Evolutionary conservation across 1,140 invertebrate genomes (phyloP).

Genomic region (Micrasema minimum): DNA sequence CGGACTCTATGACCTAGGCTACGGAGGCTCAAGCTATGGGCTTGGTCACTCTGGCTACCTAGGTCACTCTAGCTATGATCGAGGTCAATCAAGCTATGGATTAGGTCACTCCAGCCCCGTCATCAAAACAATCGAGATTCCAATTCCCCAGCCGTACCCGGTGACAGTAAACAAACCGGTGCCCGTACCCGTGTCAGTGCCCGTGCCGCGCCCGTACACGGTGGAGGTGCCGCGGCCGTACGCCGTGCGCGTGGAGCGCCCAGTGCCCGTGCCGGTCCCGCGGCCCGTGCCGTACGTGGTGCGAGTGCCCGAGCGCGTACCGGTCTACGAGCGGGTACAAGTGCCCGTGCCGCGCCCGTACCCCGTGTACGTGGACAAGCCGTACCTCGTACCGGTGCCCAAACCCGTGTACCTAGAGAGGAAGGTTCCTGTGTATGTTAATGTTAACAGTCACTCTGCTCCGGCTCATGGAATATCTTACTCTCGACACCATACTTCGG

Average conservation of each 20-base stretch:
- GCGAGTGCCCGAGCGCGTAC: constrained; percentile 67
- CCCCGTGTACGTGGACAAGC: constrained; percentile 57
- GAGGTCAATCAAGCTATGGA: neutral
- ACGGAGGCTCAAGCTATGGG: constrained; percentile 26
- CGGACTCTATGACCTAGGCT: constrained; percentile 45
- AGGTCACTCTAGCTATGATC: constrained; percentile 6
- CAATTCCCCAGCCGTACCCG: constrained; percentile 59
- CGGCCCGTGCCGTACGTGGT: constrained; percentile 66
- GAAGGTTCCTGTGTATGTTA: constrained; percentile 62
- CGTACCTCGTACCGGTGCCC: constrained; percentile 60
- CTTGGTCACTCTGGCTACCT: constrained; percentile 4
- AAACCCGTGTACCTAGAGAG: constrained; percentile 65
- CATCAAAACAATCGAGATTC: constrained; percentile 56
- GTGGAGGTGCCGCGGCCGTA: constrained; percentile 66
- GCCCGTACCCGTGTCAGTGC: constrained; percentile 56
- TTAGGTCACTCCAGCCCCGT: constrained; percentile 45
- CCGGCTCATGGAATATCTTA: constrained; percentile 13
- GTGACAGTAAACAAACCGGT: constrained; percentile 57
- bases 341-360: constrained; percentile 57
- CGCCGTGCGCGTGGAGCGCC: constrained; percentile 64
- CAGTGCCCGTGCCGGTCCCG: constrained; percentile 62
- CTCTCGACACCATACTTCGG: neutral
- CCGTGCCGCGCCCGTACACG: constrained; percentile 65
- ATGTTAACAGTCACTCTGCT: constrained; percentile 8
- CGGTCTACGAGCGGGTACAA: constrained; percentile 55